Percentiles rank a stretch among this genome's conserved stretches.
These are phyloP conservation scores for Ivindomyrus marchei DNA, from an alignment of 2,113 vertebrate species.

Conservation along the genomic window DNA sequence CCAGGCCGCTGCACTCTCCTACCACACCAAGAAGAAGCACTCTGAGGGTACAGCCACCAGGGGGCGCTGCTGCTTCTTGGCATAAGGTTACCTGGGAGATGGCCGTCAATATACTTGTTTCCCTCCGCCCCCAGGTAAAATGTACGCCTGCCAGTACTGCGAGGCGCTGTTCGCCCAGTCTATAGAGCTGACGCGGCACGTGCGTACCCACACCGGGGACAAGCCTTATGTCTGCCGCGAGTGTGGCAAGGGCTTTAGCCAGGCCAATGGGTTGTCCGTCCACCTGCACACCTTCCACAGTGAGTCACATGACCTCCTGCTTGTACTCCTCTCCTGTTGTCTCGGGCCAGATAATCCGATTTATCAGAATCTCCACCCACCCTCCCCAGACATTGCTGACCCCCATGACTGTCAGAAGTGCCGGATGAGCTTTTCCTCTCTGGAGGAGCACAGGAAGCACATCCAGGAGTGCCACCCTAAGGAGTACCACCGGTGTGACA, in stretches of 20 bases:
- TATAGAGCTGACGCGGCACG: slow-evolving; percentile 76
- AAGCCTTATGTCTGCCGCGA: slow-evolving; percentile 79
- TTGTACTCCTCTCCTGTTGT: background rate
- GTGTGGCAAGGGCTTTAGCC: slow-evolving; percentile 83
- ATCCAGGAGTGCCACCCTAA: slow-evolving; percentile 71
- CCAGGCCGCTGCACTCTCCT: slow-evolving; percentile 77
- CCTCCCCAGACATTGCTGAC: slow-evolving; percentile 64
- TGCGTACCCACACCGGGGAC: slow-evolving; percentile 79
- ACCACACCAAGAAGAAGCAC: slow-evolving; percentile 86
- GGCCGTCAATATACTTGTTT: background rate
- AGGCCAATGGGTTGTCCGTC: slow-evolving; percentile 79
- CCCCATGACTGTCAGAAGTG: slow-evolving; percentile 84
- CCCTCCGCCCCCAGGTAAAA: slow-evolving; percentile 64
- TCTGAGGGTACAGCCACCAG: slow-evolving; percentile 63
- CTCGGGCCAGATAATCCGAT: background rate
- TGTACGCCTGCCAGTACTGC: slow-evolving; percentile 84
- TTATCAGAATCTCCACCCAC: background rate
- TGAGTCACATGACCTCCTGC: slow-evolving; percentile 44
- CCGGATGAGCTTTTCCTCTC: slow-evolving; percentile 72
- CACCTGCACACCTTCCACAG: slow-evolving; percentile 81
- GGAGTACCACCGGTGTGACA: slow-evolving; percentile 75
- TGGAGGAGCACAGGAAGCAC: slow-evolving; percentile 75
- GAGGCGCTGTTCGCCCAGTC: slow-evolving; percentile 78
- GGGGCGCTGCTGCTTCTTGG: background rate
- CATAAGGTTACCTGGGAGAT: background rate